Evolutionary conservation across 1,140 invertebrate genomes (phyloP).

Genomic region (Saxidomus purpurata): DNA sequence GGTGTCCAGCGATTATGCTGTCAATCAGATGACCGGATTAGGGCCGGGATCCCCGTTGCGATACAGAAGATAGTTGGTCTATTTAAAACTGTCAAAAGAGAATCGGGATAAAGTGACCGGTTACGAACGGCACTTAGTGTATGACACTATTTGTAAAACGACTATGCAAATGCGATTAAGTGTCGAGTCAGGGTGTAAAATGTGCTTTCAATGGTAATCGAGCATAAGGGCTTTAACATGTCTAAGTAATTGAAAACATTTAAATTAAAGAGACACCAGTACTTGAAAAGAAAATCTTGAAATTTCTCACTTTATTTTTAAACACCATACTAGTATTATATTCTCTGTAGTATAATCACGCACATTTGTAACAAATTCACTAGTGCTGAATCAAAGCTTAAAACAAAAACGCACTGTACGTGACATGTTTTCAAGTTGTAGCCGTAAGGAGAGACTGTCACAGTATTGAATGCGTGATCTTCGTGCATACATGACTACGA

Average conservation of each 20-base stretch:
- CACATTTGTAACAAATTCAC: no score
- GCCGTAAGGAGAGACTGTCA: no score
- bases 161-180: slow-evolving; percentile 27
- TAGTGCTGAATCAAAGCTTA: no score
- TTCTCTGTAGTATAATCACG: no score
- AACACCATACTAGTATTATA: neutral
- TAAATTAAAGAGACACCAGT: slow-evolving; percentile 1
- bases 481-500: no score
- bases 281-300: neutral
- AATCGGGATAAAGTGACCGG: slow-evolving; percentile 51
- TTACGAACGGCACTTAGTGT: neutral
- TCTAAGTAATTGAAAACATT: neutral
- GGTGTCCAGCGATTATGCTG: slow-evolving; percentile 39
- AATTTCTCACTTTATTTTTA: no score
- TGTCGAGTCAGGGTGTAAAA: neutral
- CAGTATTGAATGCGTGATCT: no score
- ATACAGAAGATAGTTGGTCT: neutral
- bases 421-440: no score
- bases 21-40: slow-evolving; percentile 56
- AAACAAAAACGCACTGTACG: no score
- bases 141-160: slow-evolving; percentile 25
- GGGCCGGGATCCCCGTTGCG: neutral
- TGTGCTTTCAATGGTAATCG: neutral
- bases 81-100: slow-evolving; percentile 53
- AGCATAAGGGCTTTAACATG: slow-evolving; percentile 1